Evolutionary conservation across 2,888 invertebrate species (phyloP).

Genomic region (Mesorhabditis sp.): DNA sequence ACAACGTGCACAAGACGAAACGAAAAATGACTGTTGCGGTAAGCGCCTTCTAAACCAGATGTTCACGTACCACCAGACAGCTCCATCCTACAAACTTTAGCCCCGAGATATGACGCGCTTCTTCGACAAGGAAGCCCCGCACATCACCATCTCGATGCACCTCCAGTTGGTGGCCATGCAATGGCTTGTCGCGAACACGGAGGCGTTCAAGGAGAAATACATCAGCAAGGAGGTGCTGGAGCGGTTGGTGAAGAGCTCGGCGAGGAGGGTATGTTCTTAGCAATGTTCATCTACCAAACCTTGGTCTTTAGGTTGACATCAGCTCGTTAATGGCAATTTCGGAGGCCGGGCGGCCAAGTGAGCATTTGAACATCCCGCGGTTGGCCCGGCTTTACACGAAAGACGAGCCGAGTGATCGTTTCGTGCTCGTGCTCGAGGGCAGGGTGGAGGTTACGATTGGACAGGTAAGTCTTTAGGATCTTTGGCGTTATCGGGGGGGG

Average conservation of each 20-base stretch:
- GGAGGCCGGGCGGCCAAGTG: conserved; percentile 10
- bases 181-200: conserved; percentile 42
- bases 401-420: conserved; percentile 70
- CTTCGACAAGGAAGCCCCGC: conserved; percentile 41
- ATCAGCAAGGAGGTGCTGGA: conserved; percentile 40
- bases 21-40: conserved; percentile 19
- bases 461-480: conserved; percentile 19
- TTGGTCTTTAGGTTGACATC: conserved; percentile 34
- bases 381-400: conserved; percentile 58
- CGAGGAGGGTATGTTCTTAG: conserved; percentile 21
- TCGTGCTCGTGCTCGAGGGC: conserved; percentile 86
- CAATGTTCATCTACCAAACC: conserved; percentile 1
- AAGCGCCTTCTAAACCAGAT: background rate
- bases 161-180: conserved; percentile 35
- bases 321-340: conserved; percentile 44
- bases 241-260: conserved; percentile 32
- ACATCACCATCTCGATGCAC: conserved; percentile 35
- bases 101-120: conserved; percentile 28
- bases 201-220: conserved; percentile 32
- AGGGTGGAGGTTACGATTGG: conserved; percentile 79
- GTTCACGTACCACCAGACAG: background rate
- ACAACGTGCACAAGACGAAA: conserved; percentile 47
- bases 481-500: too few relatives aligned
- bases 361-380: conserved; percentile 34
- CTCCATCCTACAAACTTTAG: background rate